Conservation (phyloP, 1,140 invertebrate species). For the Archivesica marissinica region DNA sequence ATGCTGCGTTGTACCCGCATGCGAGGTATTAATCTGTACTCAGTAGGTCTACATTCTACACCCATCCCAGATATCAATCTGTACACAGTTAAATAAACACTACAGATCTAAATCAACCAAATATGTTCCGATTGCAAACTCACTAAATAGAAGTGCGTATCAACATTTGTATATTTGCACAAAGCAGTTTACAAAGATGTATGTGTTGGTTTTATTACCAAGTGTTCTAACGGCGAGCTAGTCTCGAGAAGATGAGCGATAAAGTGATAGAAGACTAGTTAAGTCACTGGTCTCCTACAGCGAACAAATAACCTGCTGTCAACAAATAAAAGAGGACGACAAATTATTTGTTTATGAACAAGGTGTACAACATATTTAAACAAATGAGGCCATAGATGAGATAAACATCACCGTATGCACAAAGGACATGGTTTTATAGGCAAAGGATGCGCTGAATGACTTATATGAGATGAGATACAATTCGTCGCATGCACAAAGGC, state of each 20-base stretch:
- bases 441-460: background rate
- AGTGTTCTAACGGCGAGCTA: slow-evolving; percentile 1
- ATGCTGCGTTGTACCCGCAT: background rate
- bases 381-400: background rate
- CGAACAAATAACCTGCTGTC: slow-evolving; percentile 14
- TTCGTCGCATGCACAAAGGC: background rate
- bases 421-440: background rate
- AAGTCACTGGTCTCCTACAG: background rate
- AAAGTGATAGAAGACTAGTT: background rate
- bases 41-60: background rate
- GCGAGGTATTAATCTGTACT: background rate
- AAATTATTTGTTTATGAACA: slow-evolving; percentile 10
- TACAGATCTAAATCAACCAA: slow-evolving; percentile 2
- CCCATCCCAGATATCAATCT: too few species aligned
- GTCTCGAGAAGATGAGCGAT: slow-evolving; percentile 1
- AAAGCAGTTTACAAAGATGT: slow-evolving; percentile 15
- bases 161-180: slow-evolving; percentile 20
- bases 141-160: background rate
- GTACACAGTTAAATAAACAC: slow-evolving; percentile 20
- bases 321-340: slow-evolving; percentile 9
- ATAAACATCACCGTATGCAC: background rate
- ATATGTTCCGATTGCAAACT: background rate
- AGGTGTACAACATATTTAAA: background rate
- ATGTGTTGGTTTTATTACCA: slow-evolving; percentile 11
- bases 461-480: background rate